phyloP scores from a whole-genome alignment of 2,888 invertebrate genomes.

The Lapara coniferarum region DNA sequence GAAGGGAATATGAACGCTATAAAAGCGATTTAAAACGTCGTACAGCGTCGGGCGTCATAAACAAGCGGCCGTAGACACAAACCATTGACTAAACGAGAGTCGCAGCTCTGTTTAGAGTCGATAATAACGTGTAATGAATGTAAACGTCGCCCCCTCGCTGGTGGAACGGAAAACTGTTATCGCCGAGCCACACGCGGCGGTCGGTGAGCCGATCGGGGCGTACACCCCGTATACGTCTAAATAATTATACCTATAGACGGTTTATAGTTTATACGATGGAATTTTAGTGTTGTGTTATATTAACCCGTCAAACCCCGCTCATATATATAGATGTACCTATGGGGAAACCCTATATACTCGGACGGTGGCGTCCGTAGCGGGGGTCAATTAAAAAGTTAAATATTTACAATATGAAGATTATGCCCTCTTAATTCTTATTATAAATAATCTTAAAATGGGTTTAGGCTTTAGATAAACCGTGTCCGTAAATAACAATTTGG shows the following conservation, averaged over 20 bases:
- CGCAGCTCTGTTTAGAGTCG: constrained; percentile 69
- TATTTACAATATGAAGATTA: too few species aligned
- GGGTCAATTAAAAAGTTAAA: too few species aligned
- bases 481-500: too few species aligned
- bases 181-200: constrained; percentile 65
- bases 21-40: constrained; percentile 33
- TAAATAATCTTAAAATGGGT: too few species aligned
- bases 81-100: constrained; percentile 69
- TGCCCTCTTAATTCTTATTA: too few species aligned
- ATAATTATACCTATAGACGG: constrained; percentile 21
- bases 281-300: not conserved
- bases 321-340: too few species aligned
- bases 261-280: constrained; percentile 24
- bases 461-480: too few species aligned
- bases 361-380: too few species aligned
- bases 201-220: constrained; percentile 29
- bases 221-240: constrained; percentile 11
- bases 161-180: constrained; percentile 70
- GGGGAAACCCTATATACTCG: too few species aligned
- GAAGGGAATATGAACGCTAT: constrained; percentile 21
- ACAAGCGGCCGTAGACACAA: constrained; percentile 54
- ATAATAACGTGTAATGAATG: constrained; percentile 79
- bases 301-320: too few species aligned
- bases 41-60: constrained; percentile 40
- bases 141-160: constrained; percentile 58